Evolutionary conservation across 2,888 invertebrate genomes (phyloP).

Genomic region (Agonopterix subpropinquella): DNA sequence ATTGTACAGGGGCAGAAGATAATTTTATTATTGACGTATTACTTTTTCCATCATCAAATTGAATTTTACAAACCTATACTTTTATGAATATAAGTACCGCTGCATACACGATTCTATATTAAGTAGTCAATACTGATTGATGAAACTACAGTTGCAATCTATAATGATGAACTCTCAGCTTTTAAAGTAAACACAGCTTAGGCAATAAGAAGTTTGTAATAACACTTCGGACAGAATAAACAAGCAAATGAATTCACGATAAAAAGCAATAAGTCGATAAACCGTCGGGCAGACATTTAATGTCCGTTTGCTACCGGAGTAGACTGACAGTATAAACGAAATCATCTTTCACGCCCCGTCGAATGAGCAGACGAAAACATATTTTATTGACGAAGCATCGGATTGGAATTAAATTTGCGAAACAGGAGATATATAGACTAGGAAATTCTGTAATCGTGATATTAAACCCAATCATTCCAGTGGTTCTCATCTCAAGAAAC

Average conservation of each 20-base stretch:
- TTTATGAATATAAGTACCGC: slow-evolving; percentile 1
- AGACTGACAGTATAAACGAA: slow-evolving; percentile 37
- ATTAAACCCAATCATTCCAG: no score
- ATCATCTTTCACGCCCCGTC: slow-evolving; percentile 36
- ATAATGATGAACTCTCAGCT: slow-evolving; percentile 6
- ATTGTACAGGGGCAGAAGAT: no score
- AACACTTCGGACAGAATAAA: slow-evolving; percentile 45
- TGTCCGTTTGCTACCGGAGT: slow-evolving; percentile 38
- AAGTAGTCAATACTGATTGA: no score
- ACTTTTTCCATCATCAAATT: no score
- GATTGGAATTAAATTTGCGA: slow-evolving; percentile 12
- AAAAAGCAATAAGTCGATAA: slow-evolving; percentile 58
- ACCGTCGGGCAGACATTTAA: slow-evolving; percentile 36
- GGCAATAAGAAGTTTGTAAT: slow-evolving; percentile 38
- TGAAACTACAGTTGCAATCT: no score
- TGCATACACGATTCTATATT: no score
- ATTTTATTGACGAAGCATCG: slow-evolving; percentile 32
- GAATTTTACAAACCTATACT: no score
- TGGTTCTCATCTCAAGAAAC: no score
- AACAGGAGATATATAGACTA: not conserved
- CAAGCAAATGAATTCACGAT: slow-evolving; percentile 46
- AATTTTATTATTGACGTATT: no score
- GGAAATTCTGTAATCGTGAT: not conserved
- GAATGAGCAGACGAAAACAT: slow-evolving; percentile 29
- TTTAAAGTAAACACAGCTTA: slow-evolving; percentile 38